A percentile compares a stretch with the other conserved stretches of the same genome.
phyloP scores from a whole-genome alignment of 2,888 invertebrate genomes.

The Clanis bilineata region DNA sequence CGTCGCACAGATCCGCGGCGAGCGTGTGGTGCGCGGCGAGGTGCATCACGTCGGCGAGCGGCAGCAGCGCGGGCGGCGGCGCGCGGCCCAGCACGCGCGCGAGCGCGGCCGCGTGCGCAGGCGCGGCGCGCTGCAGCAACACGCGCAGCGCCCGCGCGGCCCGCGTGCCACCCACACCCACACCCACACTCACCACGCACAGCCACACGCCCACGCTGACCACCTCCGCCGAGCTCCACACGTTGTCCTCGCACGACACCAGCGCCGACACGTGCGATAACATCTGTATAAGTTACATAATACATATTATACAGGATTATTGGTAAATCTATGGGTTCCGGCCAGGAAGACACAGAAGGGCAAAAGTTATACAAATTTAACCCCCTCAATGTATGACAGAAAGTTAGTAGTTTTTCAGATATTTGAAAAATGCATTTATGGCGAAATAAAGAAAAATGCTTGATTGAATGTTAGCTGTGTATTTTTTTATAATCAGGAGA shows the following conservation, averaged over 20 bases:
- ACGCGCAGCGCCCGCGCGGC: slow-evolving; percentile 24
- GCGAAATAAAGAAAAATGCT: too few relatives aligned
- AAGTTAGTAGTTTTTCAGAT: too few relatives aligned
- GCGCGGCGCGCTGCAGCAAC: slow-evolving; percentile 18
- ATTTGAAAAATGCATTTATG: too few relatives aligned
- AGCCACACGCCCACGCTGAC: slow-evolving; percentile 20
- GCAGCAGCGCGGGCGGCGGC: slow-evolving; percentile 12
- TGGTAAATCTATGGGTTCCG: too few relatives aligned
- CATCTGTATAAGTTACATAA: neutral
- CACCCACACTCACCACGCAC: slow-evolving; percentile 18
- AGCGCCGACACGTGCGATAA: neutral
- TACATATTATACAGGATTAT: too few relatives aligned
- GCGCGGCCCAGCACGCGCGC: slow-evolving; percentile 20
- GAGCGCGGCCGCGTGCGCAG: slow-evolving; percentile 23
- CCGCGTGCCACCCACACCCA: slow-evolving; percentile 18
- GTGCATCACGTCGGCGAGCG: slow-evolving; percentile 18
- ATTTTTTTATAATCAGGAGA: too few relatives aligned
- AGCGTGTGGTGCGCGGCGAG: slow-evolving; percentile 20
- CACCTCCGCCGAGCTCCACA: slow-evolving; percentile 23
- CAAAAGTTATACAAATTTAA: too few relatives aligned
- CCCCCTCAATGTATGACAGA: too few relatives aligned
- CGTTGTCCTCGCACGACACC: neutral
- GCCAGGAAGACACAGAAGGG: too few relatives aligned
- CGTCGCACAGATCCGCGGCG: slow-evolving; percentile 28
- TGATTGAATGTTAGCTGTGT: too few relatives aligned